Percentiles rank a stretch among this genome's conserved stretches.
phyloP scores from a whole-genome alignment of 2,888 invertebrate genomes.

The Serripes groenlandicus region DNA sequence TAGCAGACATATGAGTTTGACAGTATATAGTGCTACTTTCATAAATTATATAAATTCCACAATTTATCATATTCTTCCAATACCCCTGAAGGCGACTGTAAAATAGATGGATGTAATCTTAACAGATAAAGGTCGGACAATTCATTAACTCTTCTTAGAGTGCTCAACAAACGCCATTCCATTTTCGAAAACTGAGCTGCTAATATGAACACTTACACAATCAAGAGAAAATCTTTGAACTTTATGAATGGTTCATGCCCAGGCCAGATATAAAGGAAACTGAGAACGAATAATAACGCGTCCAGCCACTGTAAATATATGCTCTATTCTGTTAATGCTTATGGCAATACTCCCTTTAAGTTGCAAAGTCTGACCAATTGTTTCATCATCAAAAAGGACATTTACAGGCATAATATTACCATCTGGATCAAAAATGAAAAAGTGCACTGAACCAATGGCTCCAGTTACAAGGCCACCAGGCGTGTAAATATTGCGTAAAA shows the following conservation, averaged over 20 bases:
- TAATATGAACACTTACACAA: conserved; percentile 10
- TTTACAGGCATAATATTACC: neutral
- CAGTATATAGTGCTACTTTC: too few relatives aligned
- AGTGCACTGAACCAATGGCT: conserved; percentile 32
- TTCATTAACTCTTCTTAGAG: too few relatives aligned
- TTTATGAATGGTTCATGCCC: conserved; percentile 38
- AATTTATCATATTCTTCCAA: too few relatives aligned
- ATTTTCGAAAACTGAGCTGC: conserved; percentile 13
- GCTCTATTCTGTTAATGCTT: conserved; percentile 13
- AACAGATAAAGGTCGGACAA: too few relatives aligned
- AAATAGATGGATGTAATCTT: too few relatives aligned
- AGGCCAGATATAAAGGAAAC: conserved; percentile 39
- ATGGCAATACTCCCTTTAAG: conserved; percentile 25
- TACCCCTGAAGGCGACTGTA: too few relatives aligned
- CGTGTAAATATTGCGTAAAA: conserved; percentile 32
- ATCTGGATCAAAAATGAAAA: neutral
- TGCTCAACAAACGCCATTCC: conserved; percentile 35
- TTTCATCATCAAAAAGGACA: conserved; percentile 23
- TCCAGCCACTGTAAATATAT: conserved; percentile 30
- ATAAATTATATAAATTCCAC: too few relatives aligned
- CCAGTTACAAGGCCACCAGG: conserved; percentile 45
- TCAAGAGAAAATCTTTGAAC: conserved; percentile 16
- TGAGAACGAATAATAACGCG: conserved; percentile 30
- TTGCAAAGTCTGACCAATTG: conserved; percentile 11
- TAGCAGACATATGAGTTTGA: too few relatives aligned